Conservation (phyloP, 2,888 invertebrate species). For the Apamea epomidion region DNA sequence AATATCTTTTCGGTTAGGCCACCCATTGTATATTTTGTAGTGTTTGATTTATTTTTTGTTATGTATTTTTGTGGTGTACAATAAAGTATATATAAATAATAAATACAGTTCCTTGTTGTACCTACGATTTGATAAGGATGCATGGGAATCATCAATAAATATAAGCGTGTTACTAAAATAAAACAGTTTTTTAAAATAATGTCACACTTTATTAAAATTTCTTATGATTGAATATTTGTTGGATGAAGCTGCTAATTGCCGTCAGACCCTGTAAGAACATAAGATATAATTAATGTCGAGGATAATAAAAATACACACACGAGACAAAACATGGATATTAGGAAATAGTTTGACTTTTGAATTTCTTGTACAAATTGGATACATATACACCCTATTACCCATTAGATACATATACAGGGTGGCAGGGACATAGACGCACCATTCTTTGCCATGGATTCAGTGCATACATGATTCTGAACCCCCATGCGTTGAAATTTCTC, state of each 20-base stretch:
- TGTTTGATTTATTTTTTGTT: not conserved
- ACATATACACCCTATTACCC: no score
- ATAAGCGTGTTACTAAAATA: not conserved
- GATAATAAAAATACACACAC: not conserved
- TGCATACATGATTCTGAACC: not conserved
- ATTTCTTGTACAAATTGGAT: not conserved
- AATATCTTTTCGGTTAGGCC: not conserved
- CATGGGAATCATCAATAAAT: not conserved
- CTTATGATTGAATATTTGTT: not conserved
- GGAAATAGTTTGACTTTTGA: not conserved
- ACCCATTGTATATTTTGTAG: not conserved
- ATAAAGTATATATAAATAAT: no score
- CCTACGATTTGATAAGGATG: not conserved
- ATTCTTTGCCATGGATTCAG: no score
- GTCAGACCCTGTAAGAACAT: conserved; percentile 22
- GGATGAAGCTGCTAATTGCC: not conserved
- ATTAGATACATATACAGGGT: not conserved
- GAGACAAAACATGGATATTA: not conserved
- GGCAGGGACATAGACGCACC: no score
- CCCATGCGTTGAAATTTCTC: not conserved
- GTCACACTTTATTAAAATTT: conserved; percentile 1
- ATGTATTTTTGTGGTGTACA: not conserved
- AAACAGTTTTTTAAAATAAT: not conserved
- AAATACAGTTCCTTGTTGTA: not conserved
- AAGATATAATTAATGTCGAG: not conserved